These are phyloP conservation scores for Neomonachus schauinslandi DNA, from an alignment of 2,113 vertebrate species.

Conservation along the genomic window DNA sequence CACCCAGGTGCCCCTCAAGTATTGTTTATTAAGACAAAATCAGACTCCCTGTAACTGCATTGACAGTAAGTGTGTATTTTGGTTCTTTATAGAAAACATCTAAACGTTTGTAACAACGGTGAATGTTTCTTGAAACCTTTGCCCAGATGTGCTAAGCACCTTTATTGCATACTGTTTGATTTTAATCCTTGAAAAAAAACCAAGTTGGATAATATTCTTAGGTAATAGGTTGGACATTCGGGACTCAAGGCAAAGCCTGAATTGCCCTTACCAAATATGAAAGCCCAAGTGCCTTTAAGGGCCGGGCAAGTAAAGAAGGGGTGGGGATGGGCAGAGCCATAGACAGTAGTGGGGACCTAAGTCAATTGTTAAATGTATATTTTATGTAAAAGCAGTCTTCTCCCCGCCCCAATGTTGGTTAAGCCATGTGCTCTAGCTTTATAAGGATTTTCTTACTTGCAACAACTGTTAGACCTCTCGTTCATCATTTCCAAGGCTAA, in stretches of 20 bases:
- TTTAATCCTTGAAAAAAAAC: not conserved
- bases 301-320: not conserved
- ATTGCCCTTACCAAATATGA: not conserved
- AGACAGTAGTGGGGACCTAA: not conserved
- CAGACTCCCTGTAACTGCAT: not conserved
- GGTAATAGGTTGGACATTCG: not conserved
- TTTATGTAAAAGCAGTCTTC: not conserved
- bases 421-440: not conserved
- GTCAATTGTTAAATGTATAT: not conserved
- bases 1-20: not conserved
- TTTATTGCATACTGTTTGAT: not conserved
- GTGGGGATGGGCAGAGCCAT: no score
- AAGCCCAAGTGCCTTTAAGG: not conserved
- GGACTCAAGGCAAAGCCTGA: not conserved
- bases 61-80: not conserved
- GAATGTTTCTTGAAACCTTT: not conserved
- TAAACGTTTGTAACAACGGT: not conserved
- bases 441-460: not conserved
- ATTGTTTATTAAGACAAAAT: not conserved
- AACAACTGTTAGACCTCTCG: not conserved
- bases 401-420: not conserved
- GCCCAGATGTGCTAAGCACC: not conserved
- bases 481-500: not conserved
- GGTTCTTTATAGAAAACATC: not conserved
- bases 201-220: not conserved